A percentile compares a stretch with the other conserved stretches of the same genome.
phyloP scores from a whole-genome alignment of 2,113 vertebrate species.

The Oceanodroma tethys region DNA sequence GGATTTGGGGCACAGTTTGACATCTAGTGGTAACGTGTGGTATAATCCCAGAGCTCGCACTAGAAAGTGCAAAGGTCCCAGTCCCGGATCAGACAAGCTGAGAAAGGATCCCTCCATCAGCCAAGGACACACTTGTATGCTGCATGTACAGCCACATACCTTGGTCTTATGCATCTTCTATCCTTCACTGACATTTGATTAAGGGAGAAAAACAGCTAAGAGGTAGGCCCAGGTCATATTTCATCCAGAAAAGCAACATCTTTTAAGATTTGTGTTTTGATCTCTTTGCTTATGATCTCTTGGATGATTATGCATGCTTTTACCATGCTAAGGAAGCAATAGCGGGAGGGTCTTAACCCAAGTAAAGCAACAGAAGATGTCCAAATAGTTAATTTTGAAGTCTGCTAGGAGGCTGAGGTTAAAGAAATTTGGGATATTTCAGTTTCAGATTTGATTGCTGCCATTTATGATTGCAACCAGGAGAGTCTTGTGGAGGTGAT shows the following conservation, averaged over 20 bases:
- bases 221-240: background rate
- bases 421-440: background rate
- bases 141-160: background rate
- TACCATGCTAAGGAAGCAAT: background rate
- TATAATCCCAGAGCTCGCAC: background rate
- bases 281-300: background rate
- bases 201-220: background rate
- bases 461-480: background rate
- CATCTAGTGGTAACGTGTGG: slow-evolving; percentile 59
- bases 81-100: accelerated
- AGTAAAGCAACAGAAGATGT: background rate
- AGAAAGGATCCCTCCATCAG: background rate
- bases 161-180: background rate
- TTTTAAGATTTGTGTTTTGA: background rate
- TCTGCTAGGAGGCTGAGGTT: background rate
- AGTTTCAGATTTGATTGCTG: background rate
- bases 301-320: background rate
- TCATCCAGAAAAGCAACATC: background rate
- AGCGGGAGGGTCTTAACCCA: background rate
- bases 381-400: background rate
- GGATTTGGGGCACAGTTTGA: slow-evolving; percentile 51
- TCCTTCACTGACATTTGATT: background rate
- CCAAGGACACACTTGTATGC: accelerated
- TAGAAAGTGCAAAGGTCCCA: background rate
- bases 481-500: background rate